A percentile compares a stretch with the other conserved stretches of the same genome.
Conservation (phyloP, 2,797 vertebrate species). For the Pogoniulus pusillus region DNA sequence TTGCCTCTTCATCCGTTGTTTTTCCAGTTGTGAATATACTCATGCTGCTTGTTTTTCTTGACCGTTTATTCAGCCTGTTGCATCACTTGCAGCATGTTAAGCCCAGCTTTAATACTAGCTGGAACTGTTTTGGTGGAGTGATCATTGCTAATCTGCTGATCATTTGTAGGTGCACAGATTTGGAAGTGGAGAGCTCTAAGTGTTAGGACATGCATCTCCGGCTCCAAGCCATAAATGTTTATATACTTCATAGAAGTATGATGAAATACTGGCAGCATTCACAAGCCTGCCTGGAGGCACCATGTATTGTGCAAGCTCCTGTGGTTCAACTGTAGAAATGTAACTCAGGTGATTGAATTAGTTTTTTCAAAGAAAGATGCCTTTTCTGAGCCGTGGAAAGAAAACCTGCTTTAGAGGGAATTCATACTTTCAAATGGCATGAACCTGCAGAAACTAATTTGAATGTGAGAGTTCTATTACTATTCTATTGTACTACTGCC, state of each 20-base stretch:
- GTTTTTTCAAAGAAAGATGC: not conserved
- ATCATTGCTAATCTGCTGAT: not conserved
- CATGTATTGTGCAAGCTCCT: not conserved
- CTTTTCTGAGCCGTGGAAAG: not conserved
- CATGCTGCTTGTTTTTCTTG: not conserved
- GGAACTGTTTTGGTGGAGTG: not conserved
- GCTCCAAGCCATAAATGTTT: not conserved
- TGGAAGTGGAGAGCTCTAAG: not conserved
- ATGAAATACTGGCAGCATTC: not conserved
- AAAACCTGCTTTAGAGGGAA: not conserved
- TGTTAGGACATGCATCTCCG: not conserved
- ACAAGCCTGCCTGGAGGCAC: not conserved
- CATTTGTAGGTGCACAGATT: not conserved
- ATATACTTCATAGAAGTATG: not conserved
- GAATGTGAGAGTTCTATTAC: not conserved
- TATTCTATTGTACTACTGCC: rapidly evolving
- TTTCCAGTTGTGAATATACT: not conserved
- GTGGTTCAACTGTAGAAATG: not conserved
- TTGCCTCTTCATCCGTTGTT: not conserved
- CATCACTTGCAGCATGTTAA: not conserved
- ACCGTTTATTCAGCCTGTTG: not conserved
- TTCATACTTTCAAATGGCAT: not conserved
- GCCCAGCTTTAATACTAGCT: not conserved
- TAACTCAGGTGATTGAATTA: not conserved
- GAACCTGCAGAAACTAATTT: not conserved